These are phyloP conservation scores for Sphaerodactylus townsendi DNA, from an alignment of 2,113 vertebrate species.

Conservation along the genomic window DNA sequence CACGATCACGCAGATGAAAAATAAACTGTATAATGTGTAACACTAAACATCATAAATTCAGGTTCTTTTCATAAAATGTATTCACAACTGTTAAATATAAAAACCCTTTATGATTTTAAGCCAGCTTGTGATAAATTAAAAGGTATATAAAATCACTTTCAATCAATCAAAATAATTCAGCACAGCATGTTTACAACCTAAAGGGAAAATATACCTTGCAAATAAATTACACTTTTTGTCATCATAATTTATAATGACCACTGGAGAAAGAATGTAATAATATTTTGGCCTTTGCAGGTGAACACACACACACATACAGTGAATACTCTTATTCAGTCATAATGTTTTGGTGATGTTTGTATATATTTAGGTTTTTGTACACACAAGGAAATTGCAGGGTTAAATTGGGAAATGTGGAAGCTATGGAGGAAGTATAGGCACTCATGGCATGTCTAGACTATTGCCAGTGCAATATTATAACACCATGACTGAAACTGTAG, in stretches of 20 bases:
- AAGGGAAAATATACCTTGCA: conserved; percentile 65
- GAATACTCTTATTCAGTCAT: conserved; percentile 10
- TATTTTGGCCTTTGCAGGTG: conserved; percentile 45
- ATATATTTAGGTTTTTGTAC: conserved; percentile 44
- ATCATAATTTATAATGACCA: conserved; percentile 68
- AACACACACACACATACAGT: conserved; percentile 22
- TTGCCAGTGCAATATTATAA: background rate
- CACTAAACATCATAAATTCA: conserved; percentile 77
- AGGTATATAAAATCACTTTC: conserved; percentile 69
- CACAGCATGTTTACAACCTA: conserved; percentile 63
- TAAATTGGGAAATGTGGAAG: conserved; percentile 25
- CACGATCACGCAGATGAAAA: conserved; percentile 78
- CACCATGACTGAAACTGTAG: conserved; percentile 10
- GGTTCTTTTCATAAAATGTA: conserved; percentile 70
- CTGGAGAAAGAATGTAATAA: conserved; percentile 34
- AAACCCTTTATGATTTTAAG: conserved; percentile 66
- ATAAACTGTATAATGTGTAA: conserved; percentile 80
- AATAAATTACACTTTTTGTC: conserved; percentile 65
- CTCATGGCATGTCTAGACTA: background rate
- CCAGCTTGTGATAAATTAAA: conserved; percentile 66
- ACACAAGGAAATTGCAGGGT: conserved; percentile 30
- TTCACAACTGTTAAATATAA: conserved; percentile 73
- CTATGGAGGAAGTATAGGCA: conserved; percentile 2
- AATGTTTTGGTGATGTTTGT: conserved; percentile 13
- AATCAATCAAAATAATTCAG: conserved; percentile 72